Conservation (phyloP, 2,888 invertebrate species). For the Priocnemis perturbator region DNA sequence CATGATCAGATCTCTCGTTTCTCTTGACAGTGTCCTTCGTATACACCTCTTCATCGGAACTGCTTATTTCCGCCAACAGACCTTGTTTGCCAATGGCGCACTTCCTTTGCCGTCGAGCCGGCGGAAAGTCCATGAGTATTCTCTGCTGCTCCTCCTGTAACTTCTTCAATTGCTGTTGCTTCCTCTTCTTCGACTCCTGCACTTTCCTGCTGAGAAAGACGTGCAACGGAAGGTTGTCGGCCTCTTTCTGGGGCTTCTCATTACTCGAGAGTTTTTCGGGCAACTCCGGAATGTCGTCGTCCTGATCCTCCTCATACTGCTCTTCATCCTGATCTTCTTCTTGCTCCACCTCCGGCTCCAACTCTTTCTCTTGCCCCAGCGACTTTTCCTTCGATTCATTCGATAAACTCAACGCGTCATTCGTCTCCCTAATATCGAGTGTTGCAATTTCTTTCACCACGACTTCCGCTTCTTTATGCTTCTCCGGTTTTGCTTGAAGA, state of each 20-base stretch:
- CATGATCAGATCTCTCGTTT: slow-evolving; percentile 56
- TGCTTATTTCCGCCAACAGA: slow-evolving; percentile 82
- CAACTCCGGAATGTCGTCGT: slow-evolving; percentile 69
- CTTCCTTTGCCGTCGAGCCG: slow-evolving; percentile 79
- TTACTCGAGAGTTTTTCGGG: slow-evolving; percentile 73
- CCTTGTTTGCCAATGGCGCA: slow-evolving; percentile 89
- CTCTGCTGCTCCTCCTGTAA: slow-evolving; percentile 63
- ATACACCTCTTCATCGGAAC: slow-evolving; percentile 69
- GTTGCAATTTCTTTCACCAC: neutral
- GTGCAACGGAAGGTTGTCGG: slow-evolving; percentile 71
- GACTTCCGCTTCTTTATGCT: slow-evolving; percentile 18
- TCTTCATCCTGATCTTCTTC: slow-evolving; percentile 38
- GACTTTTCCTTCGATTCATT: neutral
- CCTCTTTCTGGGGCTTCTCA: slow-evolving; percentile 66
- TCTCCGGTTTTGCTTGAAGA: slow-evolving; percentile 23
- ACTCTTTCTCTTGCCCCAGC: neutral
- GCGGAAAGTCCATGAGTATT: slow-evolving; percentile 65
- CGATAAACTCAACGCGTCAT: neutral
- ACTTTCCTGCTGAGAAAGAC: slow-evolving; percentile 70
- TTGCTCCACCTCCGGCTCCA: slow-evolving; percentile 21
- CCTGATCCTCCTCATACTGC: slow-evolving; percentile 53
- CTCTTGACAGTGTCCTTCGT: slow-evolving; percentile 47
- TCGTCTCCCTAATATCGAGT: neutral
- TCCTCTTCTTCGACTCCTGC: slow-evolving; percentile 70
- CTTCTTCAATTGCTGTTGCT: slow-evolving; percentile 66